phyloP scores from a whole-genome alignment of 1,140 invertebrate species.

The Gryon sp. region DNA sequence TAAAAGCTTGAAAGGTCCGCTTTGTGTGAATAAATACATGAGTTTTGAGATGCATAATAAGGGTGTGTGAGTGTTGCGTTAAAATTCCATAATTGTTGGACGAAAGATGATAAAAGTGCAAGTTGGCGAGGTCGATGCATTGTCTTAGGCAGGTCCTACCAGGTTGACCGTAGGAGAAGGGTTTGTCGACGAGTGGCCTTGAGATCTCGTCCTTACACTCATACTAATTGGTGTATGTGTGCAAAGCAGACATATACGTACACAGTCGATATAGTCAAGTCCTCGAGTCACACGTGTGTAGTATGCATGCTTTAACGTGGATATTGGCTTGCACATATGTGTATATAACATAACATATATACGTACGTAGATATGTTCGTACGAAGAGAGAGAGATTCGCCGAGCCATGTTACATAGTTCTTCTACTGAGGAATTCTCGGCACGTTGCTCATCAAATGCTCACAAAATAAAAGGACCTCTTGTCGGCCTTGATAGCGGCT shows the following conservation, averaged over 20 bases:
- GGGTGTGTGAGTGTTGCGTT: not conserved
- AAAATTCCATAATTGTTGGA: slow-evolving; percentile 28
- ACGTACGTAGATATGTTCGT: too few relatives aligned
- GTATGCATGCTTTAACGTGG: slow-evolving; percentile 8
- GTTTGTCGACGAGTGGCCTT: slow-evolving; percentile 54
- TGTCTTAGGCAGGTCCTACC: slow-evolving; percentile 48
- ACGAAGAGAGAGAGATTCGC: slow-evolving; percentile 31
- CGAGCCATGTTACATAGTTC: slow-evolving; percentile 62
- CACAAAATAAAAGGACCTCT: slow-evolving; percentile 67
- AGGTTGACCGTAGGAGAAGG: slow-evolving; percentile 53
- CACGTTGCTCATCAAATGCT: slow-evolving; percentile 66
- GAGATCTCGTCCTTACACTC: slow-evolving; percentile 61
- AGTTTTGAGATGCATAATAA: too few relatives aligned
- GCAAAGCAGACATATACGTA: not conserved
- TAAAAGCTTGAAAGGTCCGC: too few relatives aligned
- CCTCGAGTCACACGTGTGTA: slow-evolving; percentile 42
- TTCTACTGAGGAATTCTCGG: slow-evolving; percentile 64
- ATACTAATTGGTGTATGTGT: slow-evolving; percentile 6
- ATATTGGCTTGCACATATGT: too few relatives aligned
- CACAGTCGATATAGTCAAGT: not conserved
- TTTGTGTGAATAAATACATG: too few relatives aligned
- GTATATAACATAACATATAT: too few relatives aligned
- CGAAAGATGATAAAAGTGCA: slow-evolving; percentile 11
- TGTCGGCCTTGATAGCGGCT: slow-evolving; percentile 65
- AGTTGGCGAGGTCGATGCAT: slow-evolving; percentile 56